phyloP scores from a whole-genome alignment of 2,888 invertebrate genomes.

The Cremastobaeus sp. region DNA sequence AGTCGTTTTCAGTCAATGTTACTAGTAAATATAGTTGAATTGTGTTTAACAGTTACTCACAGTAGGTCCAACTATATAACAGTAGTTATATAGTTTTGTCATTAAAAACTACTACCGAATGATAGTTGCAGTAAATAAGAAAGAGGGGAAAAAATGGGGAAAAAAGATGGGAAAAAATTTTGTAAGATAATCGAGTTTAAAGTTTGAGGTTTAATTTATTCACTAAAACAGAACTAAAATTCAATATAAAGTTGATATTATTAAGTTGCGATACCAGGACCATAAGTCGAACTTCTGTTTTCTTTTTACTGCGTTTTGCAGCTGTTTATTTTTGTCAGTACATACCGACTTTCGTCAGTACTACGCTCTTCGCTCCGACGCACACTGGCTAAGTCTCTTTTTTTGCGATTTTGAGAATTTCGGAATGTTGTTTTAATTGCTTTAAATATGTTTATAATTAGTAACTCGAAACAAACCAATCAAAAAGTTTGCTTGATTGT shows the following conservation, averaged over 20 bases:
- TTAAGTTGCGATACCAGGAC: constrained; percentile 14
- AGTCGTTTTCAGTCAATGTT: too few relatives aligned
- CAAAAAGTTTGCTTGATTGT: too few relatives aligned
- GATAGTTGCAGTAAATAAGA: too few relatives aligned
- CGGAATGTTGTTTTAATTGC: too few relatives aligned
- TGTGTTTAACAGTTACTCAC: too few relatives aligned
- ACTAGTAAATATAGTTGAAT: too few relatives aligned
- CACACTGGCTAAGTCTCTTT: constrained; percentile 7
- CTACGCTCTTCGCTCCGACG: constrained; percentile 18
- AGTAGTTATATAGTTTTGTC: too few relatives aligned
- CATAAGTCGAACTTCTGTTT: constrained; percentile 9
- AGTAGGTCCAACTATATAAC: too few relatives aligned
- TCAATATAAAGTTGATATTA: constrained; percentile 5
- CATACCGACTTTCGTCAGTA: constrained; percentile 17
- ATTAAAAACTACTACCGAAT: too few relatives aligned
- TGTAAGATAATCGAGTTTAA: constrained; percentile 18
- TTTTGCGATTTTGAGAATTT: constrained; percentile 17
- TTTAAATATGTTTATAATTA: neutral
- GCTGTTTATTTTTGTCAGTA: constrained; percentile 13
- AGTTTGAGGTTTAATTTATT: constrained; percentile 21
- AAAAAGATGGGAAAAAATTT: too few relatives aligned
- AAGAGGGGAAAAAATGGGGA: too few relatives aligned
- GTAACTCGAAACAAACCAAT: neutral
- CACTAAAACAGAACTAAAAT: constrained; percentile 1
- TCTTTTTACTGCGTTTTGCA: neutral